Evolutionary conservation across 1,140 invertebrate species (phyloP), one percentile per base, ranked within the genome.

Genomic region (Theocolax elegans): DNA sequence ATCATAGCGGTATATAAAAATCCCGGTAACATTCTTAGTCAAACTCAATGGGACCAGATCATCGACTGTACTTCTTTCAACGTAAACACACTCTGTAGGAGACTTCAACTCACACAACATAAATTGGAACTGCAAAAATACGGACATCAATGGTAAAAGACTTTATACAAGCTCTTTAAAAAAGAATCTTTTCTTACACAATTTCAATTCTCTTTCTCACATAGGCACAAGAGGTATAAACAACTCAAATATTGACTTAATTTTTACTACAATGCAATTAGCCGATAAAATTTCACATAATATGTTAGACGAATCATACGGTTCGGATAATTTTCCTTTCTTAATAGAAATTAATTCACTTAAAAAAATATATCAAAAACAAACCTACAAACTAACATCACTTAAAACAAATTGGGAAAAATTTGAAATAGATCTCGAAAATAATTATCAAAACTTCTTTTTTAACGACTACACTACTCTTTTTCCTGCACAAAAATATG

Each of bases 81-180:
- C 1, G 35, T 27, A 3, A 27, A 54, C 15, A 56, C 35, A 2
- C 29, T 56, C 10, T n/a, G 44, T 49, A 25, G 67, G 59, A 2
- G 49, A 70, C n/a, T 63, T 70, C 27, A 70, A 63, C n/a, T 40
- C 67, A 19, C 58, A 70, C n/a, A 70, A 70, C 31, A 40, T 19
- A 17, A 0, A 6, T 0, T 70, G 59, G 59, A 70, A 70, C 19
- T 70, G 67, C 29, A 25, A 46, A 15, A 19, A 70, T 0, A 63
- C 67, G 1, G 49, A 70, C 19, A 10, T 1, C 31, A 23, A 44
- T 21, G 56, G 38, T 15, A 19, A 40, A 2, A 59, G 23, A 59
- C n/a, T 59, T 13, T 40, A 19, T 8, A 40, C 40, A 1, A 42
- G 35, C 17, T 17, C 25, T 38, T 8, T n/a, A 6, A 6, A 56